A percentile compares a stretch with the other conserved stretches of the same genome.
Conservation (phyloP, 2,888 invertebrate species). For the Galerucella calmariensis region DNA sequence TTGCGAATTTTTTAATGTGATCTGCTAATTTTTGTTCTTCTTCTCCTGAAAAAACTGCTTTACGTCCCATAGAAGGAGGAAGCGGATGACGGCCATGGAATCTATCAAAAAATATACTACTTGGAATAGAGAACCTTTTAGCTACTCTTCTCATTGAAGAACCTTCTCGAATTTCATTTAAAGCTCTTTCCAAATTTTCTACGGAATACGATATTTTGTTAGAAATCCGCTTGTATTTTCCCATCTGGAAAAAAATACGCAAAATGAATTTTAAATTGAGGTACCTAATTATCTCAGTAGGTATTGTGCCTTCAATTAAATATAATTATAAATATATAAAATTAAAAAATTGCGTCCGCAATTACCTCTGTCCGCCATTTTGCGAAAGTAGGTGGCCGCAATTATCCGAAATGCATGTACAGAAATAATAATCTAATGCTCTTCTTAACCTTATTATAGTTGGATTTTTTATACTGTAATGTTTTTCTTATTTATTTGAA, state of each 20-base stretch:
- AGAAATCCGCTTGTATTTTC: conserved; percentile 5
- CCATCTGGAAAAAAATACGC: background rate
- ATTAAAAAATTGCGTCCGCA: background rate
- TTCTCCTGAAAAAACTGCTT: too few relatives aligned
- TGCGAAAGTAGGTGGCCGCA: conserved; percentile 2
- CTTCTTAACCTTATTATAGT: background rate
- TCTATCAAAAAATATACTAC: too few relatives aligned
- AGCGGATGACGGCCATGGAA: too few relatives aligned
- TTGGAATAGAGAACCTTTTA: too few relatives aligned
- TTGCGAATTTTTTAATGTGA: too few relatives aligned
- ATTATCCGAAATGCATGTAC: background rate
- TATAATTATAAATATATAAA: conserved; percentile 1
- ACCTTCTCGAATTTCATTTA: too few relatives aligned
- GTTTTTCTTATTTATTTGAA: too few relatives aligned
- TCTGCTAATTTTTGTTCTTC: too few relatives aligned
- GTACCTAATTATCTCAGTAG: background rate
- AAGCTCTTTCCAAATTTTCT: too few relatives aligned
- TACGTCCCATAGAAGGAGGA: too few relatives aligned
- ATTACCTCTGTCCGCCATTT: background rate
- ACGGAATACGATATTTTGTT: background rate
- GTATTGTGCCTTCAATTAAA: background rate
- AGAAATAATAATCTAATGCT: conserved; percentile 1
- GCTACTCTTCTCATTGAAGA: too few relatives aligned
- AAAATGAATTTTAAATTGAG: background rate
- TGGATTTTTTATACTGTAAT: background rate